Base-by-base conservation (phyloP, 2,797 vertebrate genomes). In the Schizopygopsis pylzovi region DNA sequence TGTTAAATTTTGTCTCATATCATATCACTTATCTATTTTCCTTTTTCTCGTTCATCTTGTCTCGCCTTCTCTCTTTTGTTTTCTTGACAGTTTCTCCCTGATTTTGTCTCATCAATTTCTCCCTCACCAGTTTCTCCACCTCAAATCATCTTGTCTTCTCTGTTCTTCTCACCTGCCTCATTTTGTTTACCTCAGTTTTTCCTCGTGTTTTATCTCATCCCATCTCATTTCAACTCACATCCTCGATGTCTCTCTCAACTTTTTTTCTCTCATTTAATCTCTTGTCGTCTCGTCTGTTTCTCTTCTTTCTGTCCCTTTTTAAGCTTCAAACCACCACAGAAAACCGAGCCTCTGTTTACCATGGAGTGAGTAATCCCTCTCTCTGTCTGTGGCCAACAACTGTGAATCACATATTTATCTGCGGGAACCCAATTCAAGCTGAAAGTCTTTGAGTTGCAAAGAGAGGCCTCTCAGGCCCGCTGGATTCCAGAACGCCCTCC, bases 331-430 rank as follows among this genome's bases (percentile, higher is more conserved):
- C 67, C 39, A 47, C 47, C 82, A 37, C 45, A 79, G 52, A 85
- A 52, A 79, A 47, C 43, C 83, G 82, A 25, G 7, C n/a, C 11
- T 41, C 41, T 16, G 84, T 83, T 91, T 91, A 89, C 89, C 86
- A 89, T 88, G 90, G 87, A 93, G 91, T 91, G 89, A 86, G 6
- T 92, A 89, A 92, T 91, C 91, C 80, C 84, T 72, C 85, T 87
- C 33, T 16, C 49, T 37, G 37, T 49, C 59, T 54, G 54, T 71
- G 63, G 76, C 82, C 76, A 85, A 33, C 77, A 73, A 80, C 59
- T 67, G 37, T 77, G 80, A 86, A 67, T 82, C 79, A 76, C 71
- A 68, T 39, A 52, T 41, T 82, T 81, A 59, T 70, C 71, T 70
- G 59, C 41, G 28, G 80, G 15, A 86, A 81, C n/a, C 43, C 59